phyloP scores from a whole-genome alignment of 1,140 invertebrate genomes.

The Cydia amplana region DNA sequence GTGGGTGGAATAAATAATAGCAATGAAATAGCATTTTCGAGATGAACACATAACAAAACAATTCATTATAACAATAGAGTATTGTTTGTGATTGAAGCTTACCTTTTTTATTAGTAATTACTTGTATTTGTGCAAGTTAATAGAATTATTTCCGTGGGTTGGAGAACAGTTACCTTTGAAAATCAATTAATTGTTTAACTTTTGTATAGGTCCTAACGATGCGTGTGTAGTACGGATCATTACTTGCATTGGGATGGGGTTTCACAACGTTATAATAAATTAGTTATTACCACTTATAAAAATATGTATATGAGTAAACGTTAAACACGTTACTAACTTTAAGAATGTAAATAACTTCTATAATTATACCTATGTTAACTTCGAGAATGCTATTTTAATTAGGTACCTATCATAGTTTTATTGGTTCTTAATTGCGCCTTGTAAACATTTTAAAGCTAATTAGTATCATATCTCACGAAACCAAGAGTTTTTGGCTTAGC shows the following conservation, averaged over 20 bases:
- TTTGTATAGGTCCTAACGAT: slow-evolving; percentile 35
- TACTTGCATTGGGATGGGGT: not conserved
- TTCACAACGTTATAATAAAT: slow-evolving; percentile 11
- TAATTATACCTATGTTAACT: not conserved
- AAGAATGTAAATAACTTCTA: not conserved
- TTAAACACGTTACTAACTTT: not conserved
- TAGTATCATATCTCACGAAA: not conserved
- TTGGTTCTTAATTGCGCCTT: not conserved
- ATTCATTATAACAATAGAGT: slow-evolving; percentile 67
- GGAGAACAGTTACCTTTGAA: slow-evolving; percentile 43
- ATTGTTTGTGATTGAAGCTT: slow-evolving; percentile 66
- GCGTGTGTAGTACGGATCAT: slow-evolving; percentile 5
- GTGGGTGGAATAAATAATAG: slow-evolving; percentile 59
- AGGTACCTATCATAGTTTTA: not conserved
- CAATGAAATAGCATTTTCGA: slow-evolving; percentile 57
- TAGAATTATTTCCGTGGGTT: slow-evolving; percentile 51
- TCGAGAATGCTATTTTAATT: not conserved
- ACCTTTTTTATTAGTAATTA: slow-evolving; percentile 57
- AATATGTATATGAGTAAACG: not conserved
- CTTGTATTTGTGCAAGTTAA: slow-evolving; percentile 49
- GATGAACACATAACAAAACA: slow-evolving; percentile 58
- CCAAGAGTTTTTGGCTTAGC: not conserved
- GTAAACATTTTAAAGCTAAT: not conserved
- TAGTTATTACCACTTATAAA: not conserved
- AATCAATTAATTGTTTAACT: slow-evolving; percentile 48